Conservation (phyloP, 2,797 vertebrate genomes). For the Loris lydekkerianus region DNA sequence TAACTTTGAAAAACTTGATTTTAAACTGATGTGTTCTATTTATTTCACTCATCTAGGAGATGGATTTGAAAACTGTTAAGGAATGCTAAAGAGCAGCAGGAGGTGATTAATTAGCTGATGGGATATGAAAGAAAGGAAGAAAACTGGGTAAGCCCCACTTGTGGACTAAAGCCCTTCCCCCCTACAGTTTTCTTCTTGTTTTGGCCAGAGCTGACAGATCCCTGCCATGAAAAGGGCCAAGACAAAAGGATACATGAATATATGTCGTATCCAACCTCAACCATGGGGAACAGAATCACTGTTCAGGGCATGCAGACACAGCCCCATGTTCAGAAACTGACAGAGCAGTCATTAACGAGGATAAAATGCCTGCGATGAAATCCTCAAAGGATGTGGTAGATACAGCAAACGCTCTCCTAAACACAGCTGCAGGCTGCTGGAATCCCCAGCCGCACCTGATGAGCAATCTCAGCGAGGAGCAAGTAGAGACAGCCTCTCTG, state of each 20-base stretch:
- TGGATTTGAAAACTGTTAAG: background rate
- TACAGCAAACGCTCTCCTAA: conserved; percentile 68
- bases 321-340: conserved; percentile 28
- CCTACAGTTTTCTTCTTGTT: background rate
- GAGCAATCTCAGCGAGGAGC: background rate
- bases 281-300: background rate
- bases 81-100: background rate
- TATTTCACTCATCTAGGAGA: background rate
- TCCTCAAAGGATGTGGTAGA: conserved; percentile 82
- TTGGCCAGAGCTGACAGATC: background rate
- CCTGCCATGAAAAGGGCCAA: background rate
- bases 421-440: conserved; percentile 80
- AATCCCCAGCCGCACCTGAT: conserved; percentile 54
- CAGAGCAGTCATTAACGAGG: conserved; percentile 73
- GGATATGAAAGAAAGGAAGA: background rate
- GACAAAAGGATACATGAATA: background rate
- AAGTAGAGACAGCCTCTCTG: conserved; percentile 66
- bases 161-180: background rate
- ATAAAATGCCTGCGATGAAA: conserved; percentile 68
- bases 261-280: background rate
- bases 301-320: conserved; percentile 22
- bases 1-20: conserved; percentile 7
- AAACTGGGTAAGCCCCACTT: background rate
- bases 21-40: background rate
- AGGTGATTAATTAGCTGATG: background rate